Conservation (phyloP, 2,113 vertebrate species). For the Pampusana beccarii region DNA sequence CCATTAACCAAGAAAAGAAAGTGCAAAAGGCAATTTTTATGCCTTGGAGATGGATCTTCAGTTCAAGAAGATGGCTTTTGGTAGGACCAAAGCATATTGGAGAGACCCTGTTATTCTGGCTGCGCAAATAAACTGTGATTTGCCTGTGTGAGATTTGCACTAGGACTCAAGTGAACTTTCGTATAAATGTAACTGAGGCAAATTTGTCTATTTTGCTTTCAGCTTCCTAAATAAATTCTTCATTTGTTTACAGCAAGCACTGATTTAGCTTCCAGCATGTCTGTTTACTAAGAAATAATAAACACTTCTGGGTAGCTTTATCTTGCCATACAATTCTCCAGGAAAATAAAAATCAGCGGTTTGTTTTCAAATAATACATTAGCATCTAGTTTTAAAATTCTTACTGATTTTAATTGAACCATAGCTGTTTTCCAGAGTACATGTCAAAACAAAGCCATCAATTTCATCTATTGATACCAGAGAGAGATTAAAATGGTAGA, state of each 20-base stretch:
- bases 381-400: background rate
- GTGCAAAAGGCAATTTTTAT: background rate
- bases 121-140: background rate
- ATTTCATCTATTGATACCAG: accelerated
- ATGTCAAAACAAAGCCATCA: background rate
- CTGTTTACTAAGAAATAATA: background rate
- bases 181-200: background rate
- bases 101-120: background rate
- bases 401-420: background rate
- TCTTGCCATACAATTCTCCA: background rate
- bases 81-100: background rate
- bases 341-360: background rate
- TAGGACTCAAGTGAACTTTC: background rate
- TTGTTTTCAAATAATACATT: background rate
- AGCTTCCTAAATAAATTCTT: constrained; percentile 13
- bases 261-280: background rate
- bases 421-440: background rate
- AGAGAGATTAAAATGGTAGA: background rate
- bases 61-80: background rate
- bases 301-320: background rate
- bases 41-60: background rate
- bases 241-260: constrained; percentile 18
- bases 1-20: background rate
- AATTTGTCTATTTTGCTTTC: background rate
- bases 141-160: background rate